Evolutionary conservation across 2,113 vertebrate genomes (phyloP).

Genomic region (Poeciliopsis turrubarensis): DNA sequence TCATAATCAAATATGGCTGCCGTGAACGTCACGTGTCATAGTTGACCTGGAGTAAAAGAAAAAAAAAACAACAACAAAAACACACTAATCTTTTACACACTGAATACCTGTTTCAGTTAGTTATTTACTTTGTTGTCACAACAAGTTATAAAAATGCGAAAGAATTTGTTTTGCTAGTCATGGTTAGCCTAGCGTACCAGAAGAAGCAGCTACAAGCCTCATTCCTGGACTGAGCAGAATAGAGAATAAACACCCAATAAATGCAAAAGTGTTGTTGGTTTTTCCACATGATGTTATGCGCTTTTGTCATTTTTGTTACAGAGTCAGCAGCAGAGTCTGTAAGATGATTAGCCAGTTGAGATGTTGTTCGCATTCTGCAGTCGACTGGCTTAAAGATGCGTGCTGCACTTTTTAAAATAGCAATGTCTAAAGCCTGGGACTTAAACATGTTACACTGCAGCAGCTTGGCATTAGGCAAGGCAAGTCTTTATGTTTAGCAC

Average conservation of each 20-base stretch:
- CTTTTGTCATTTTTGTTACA: no score
- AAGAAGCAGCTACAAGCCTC: no score
- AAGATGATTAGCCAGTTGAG: no score
- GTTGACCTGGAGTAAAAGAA: not conserved
- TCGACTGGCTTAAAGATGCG: no score
- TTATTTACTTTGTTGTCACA: not conserved
- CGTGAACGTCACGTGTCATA: not conserved
- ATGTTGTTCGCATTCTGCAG: no score
- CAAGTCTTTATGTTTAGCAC: no score
- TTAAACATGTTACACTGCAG: not conserved
- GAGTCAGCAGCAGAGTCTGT: no score
- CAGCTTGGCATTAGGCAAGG: no score
- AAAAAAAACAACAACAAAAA: no score
- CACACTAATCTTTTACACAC: not conserved
- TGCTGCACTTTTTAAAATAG: not conserved
- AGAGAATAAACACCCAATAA: not conserved
- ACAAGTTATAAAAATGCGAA: not conserved
- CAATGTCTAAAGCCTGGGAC: not conserved
- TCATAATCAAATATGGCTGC: not conserved
- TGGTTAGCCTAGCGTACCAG: no score
- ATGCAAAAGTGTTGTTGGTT: not conserved
- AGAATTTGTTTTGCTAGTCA: not conserved
- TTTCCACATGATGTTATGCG: no score
- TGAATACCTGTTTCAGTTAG: not conserved
- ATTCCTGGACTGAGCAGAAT: not conserved